Conservation (phyloP, 2,888 invertebrate genomes). For the Tetanocera ferruginea region DNA sequence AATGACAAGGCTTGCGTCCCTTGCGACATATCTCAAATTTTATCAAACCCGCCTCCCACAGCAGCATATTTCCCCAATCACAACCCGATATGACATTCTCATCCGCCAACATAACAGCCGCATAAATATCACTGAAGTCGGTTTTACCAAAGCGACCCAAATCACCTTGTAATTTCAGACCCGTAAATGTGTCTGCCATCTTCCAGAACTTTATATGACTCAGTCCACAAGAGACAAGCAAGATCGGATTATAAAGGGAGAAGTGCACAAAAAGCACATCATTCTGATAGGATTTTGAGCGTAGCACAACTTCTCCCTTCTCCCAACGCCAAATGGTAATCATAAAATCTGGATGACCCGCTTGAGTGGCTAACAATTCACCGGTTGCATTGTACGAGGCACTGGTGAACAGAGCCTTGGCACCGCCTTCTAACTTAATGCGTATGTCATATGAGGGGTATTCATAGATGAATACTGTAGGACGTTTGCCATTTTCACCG, state of each 20-base stretch:
- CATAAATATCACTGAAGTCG: conserved; percentile 89
- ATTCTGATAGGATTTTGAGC: conserved; percentile 86
- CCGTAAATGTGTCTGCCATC: conserved; percentile 92
- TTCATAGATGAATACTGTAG: conserved; percentile 84
- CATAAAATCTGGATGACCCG: conserved; percentile 88
- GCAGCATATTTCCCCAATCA: conserved; percentile 91
- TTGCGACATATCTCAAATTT: conserved; percentile 85
- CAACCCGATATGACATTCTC: conserved; percentile 90
- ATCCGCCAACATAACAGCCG: conserved; percentile 87
- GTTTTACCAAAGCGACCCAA: conserved; percentile 93
- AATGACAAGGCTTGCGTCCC: conserved; percentile 81
- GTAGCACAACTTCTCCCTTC: conserved; percentile 79
- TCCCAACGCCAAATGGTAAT: conserved; percentile 93
- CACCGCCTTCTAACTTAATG: conserved; percentile 82
- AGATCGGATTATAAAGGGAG: conserved; percentile 83
- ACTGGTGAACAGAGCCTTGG: conserved; percentile 79
- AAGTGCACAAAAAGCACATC: conserved; percentile 85
- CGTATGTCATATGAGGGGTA: conserved; percentile 86
- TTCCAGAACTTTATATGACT: conserved; percentile 94
- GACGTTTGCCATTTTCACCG: conserved; percentile 83
- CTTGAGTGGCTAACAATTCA: conserved; percentile 77
- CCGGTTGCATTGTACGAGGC: conserved; percentile 87
- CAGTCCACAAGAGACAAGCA: conserved; percentile 83
- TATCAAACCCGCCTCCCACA: conserved; percentile 92
- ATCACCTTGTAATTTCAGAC: conserved; percentile 88